Conservation (phyloP, 2,113 vertebrate genomes). For the Ploceus nigricollis region DNA sequence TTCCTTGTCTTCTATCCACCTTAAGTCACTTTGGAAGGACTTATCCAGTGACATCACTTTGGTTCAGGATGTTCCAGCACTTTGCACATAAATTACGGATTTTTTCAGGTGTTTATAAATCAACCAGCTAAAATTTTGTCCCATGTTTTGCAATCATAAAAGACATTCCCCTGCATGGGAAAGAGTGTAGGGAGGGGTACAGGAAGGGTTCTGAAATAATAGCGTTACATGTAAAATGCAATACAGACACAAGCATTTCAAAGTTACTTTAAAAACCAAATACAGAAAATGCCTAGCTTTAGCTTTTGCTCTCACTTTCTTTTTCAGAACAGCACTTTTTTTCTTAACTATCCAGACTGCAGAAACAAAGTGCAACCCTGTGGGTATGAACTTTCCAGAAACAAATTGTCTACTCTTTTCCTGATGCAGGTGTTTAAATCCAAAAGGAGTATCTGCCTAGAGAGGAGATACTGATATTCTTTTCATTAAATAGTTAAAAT, state of each 20-base stretch:
- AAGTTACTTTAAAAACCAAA: neutral
- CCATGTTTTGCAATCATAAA: neutral
- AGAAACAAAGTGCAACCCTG: neutral
- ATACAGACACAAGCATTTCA: neutral
- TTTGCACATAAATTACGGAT: neutral
- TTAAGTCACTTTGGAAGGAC: neutral
- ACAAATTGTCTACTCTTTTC: neutral
- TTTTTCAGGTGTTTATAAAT: neutral
- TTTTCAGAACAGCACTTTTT: neutral
- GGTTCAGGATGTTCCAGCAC: neutral
- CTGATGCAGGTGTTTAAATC: neutral
- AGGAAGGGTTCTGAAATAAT: neutral
- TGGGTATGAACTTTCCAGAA: neutral
- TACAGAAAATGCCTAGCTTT: neutral
- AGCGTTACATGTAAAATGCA: neutral
- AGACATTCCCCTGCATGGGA: neutral
- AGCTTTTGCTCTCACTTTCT: neutral
- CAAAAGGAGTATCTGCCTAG: neutral
- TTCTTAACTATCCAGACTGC: neutral
- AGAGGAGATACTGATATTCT: neutral
- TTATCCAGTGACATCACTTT: neutral
- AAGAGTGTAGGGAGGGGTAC: neutral
- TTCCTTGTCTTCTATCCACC: neutral
- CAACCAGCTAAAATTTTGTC: neutral
- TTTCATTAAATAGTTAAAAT: slow-evolving; percentile 17